These are phyloP conservation scores for Hartigia nigra DNA, from an alignment of 2,888 invertebrate species.

Conservation along the genomic window DNA sequence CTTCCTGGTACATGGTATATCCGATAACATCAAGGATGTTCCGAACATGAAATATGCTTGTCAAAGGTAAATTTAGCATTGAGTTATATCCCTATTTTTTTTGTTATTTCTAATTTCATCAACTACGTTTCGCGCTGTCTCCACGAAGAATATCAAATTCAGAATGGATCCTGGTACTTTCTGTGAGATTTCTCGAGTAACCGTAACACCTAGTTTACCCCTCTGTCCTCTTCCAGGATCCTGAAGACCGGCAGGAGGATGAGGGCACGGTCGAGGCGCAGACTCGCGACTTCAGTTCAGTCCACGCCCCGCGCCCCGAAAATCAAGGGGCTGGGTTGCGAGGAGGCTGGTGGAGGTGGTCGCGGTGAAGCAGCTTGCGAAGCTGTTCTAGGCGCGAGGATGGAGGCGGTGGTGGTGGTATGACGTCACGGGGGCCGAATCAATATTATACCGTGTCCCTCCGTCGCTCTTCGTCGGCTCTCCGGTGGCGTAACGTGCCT, in stretches of 20 bases:
- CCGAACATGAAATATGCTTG: background rate
- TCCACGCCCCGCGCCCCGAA: constrained; percentile 53
- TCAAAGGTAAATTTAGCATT: background rate
- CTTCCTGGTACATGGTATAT: background rate
- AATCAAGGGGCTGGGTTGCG: constrained; percentile 36
- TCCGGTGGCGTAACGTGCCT: constrained; percentile 41
- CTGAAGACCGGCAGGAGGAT: background rate
- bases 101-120: no score
- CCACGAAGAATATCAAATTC: background rate
- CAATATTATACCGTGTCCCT: constrained; percentile 47
- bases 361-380: background rate
- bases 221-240: background rate
- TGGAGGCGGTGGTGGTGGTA: constrained; percentile 13
- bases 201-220: background rate
- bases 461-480: constrained; percentile 42
- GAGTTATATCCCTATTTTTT: no score
- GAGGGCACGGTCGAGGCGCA: constrained; percentile 41
- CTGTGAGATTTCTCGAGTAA: background rate
- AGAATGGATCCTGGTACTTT: background rate
- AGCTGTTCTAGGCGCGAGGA: constrained; percentile 34
- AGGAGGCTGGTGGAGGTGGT: background rate
- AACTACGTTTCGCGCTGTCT: background rate
- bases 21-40: background rate
- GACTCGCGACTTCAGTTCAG: constrained; percentile 46
- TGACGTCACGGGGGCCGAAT: constrained; percentile 56